These are phyloP conservation scores for Isurus oxyrinchus DNA, from an alignment of 2,113 vertebrate species.

Conservation along the genomic window DNA sequence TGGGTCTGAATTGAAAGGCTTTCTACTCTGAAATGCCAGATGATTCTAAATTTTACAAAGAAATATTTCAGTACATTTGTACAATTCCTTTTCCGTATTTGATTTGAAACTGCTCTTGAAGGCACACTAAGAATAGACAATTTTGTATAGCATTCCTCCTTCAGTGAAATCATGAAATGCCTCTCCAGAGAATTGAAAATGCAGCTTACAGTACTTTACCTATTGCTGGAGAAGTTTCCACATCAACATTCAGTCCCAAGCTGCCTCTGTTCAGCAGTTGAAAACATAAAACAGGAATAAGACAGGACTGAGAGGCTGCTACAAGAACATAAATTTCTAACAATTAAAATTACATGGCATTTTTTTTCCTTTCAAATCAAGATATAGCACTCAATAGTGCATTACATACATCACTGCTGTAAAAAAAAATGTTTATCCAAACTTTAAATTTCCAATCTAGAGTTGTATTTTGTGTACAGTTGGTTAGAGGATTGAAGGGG, in stretches of 20 bases:
- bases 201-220: neutral
- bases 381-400: neutral
- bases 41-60: neutral
- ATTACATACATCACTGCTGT: neutral
- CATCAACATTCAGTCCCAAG: neutral
- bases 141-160: neutral
- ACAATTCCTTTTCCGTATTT: neutral
- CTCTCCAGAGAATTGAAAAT: neutral
- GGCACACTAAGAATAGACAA: neutral
- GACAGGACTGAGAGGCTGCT: neutral
- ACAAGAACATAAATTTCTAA: neutral
- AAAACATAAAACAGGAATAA: neutral
- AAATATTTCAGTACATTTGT: neutral
- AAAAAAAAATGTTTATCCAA: neutral
- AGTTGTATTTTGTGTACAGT: neutral
- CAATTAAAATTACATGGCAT: slow-evolving; percentile 1
- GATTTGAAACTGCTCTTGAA: neutral
- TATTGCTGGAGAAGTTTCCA: neutral
- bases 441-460: neutral
- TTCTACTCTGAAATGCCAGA: neutral
- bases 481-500: neutral
- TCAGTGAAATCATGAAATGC: neutral
- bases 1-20: neutral
- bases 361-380: neutral
- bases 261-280: neutral